Base-by-base conservation (phyloP, 2,888 invertebrate genomes). In the Patella pellucida region DNA sequence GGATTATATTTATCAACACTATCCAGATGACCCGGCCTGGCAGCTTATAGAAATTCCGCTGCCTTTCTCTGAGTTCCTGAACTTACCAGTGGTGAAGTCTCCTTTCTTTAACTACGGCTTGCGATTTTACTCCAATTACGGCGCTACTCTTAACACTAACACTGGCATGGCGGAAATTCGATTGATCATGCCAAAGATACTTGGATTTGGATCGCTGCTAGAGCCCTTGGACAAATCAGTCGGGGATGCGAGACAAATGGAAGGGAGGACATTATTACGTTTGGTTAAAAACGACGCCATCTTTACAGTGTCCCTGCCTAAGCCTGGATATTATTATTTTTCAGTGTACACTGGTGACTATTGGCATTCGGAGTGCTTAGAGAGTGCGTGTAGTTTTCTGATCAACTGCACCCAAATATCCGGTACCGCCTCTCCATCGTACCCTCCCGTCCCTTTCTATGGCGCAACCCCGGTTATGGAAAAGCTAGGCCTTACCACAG, bases 1-100 rank as follows among this genome's bases (percentile, higher is more conserved):
- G 74, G 89, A 90, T 67, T 89, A 90, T 78, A 89, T 90, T 70
- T 89, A 89, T 76, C 90, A 90, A 77, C 90, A 90, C 76, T 90
- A 89, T 78, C 90, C 90, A 9, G 90, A 90, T 73, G 89, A 89
- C 31, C 84, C 88, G 0, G 73, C 78, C 3, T 92, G 92, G 92
- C 92, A 92, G 84, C 89, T 92, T 31, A 83, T 92, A 75, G 90
- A 91, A 76, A 88, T 89, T 72, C 91, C 92, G 4, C 83, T 92
- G 23, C 90, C 90, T 19, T 86, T 92, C 80, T 91, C 91, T 12
- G 90, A 92, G 72, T 92, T 92, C 85, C 89, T 92, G 72, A 85
- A 87, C 70, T 85, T 91, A 41, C 92, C 92, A 1, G 91, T 92
- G 14, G 87, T 92, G 56, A 91, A 91, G 75, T 91, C 92, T 12